Percentiles rank a stretch among this genome's conserved stretches.
Conservation (phyloP, 1,140 invertebrate genomes). For the Magallana ariakensis region DNA sequence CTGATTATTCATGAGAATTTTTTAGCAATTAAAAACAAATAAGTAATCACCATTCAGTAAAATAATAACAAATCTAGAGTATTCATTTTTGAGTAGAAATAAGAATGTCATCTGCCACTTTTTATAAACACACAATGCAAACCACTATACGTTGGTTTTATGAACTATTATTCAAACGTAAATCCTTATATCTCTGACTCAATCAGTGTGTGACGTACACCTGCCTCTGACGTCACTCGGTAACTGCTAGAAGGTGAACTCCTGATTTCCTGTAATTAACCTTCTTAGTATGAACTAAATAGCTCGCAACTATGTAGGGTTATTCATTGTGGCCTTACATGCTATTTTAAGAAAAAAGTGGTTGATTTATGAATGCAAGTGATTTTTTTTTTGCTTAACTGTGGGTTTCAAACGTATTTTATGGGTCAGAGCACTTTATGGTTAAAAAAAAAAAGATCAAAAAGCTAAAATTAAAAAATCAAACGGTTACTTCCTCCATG, state of each 20-base stretch:
- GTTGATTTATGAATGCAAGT: not conserved
- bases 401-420: not conserved
- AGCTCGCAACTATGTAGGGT: not conserved
- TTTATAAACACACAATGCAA: not conserved
- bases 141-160: not conserved
- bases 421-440: constrained; percentile 8
- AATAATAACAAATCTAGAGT: too few relatives aligned
- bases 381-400: not conserved
- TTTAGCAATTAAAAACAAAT: too few relatives aligned
- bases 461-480: not conserved
- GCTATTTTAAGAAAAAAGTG: constrained; percentile 7
- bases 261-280: constrained; percentile 1
- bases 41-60: too few relatives aligned
- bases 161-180: not conserved
- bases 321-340: not conserved
- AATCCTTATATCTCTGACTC: not conserved
- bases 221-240: constrained; percentile 9
- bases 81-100: too few relatives aligned
- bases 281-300: not conserved
- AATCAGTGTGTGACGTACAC: not conserved
- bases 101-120: not conserved
- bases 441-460: not conserved
- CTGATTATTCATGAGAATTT: too few relatives aligned
- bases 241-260: constrained; percentile 10
- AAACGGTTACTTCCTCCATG: not conserved